A percentile compares a stretch with the other conserved stretches of the same genome.
phyloP scores from a whole-genome alignment of 2,797 vertebrate genomes.

The Smutsia temminckii region DNA sequence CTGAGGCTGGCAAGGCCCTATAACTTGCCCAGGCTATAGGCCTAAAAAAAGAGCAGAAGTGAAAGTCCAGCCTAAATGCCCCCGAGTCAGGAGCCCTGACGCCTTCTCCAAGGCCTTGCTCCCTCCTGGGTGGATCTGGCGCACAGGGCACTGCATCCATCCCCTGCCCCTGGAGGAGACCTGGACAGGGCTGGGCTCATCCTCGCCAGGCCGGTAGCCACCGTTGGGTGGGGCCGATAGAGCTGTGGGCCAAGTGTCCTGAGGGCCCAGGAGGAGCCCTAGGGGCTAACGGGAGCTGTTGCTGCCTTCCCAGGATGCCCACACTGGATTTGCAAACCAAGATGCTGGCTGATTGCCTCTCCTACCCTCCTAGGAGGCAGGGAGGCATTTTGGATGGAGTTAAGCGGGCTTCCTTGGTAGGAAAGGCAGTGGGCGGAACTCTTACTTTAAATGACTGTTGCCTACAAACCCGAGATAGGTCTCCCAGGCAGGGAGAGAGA shows the following conservation, averaged over 20 bases:
- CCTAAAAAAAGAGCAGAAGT: background rate
- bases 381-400: background rate
- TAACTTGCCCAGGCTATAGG: background rate
- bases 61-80: background rate
- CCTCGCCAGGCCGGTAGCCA: background rate
- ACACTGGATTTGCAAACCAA: background rate
- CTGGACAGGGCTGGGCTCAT: background rate
- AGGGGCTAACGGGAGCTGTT: background rate
- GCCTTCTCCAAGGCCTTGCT: rapidly evolving
- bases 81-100: rapidly evolving
- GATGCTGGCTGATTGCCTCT: background rate
- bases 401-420: conserved; percentile 26
- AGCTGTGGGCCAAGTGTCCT: background rate
- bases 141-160: background rate
- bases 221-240: background rate
- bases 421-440: conserved; percentile 26
- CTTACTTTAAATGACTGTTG: conserved; percentile 72
- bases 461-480: conserved; percentile 55
- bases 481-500: background rate
- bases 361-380: background rate
- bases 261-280: background rate
- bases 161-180: background rate
- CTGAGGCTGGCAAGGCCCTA: background rate
- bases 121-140: background rate
- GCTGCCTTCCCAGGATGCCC: background rate